Base-by-base conservation (phyloP, 2,113 vertebrate genomes). In the Dipodomys merriami region DNA sequence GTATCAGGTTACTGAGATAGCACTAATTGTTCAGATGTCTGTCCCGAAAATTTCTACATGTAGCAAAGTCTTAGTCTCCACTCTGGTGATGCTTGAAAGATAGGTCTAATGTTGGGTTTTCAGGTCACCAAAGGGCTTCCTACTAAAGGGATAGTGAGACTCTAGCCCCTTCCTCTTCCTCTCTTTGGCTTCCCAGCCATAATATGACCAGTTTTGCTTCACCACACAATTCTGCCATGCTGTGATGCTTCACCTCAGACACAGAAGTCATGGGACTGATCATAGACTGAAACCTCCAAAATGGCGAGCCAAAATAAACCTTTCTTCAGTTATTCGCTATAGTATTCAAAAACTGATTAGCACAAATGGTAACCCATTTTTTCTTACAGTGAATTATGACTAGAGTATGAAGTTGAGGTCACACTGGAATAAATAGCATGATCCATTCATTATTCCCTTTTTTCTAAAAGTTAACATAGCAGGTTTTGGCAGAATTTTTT, bases 41-140 rank as follows among this genome's bases (percentile, higher is more conserved):
- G 19, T 25, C 27, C 33, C 22, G 19, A 64, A 20, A 27, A 62
- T 49, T 7, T 11, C 64, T 53, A 13, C 27, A 22, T n/a, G 64
- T n/a, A 7, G 22, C 39, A 12, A 39, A 29, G 62, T 1, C 16
- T 77, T 76, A 39, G 29, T 5, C 15, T 65, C 30, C 16, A 27
- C 10, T 7, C 23, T 77, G 44, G 64, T 39, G 39, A 39, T 39
- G 39, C 6, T 39, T 39, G 39, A 39, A 71, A 22, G 11, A 4
- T 6, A 25, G 35, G 7, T 39, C 69, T 16, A 33, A 6, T 2
- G 4, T 0, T 6, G 65, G 35, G 67, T 49, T 35, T 60, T 3
- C 39, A 0, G 27, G 65, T n/a, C 33, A 4, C 6, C 29, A 33
- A 29, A 1, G 49, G 22, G 16, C 0, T 9, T 12, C 8, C 16